Evolutionary conservation across 2,113 vertebrate genomes (phyloP).

Genomic region (Irena cyanogastra): DNA sequence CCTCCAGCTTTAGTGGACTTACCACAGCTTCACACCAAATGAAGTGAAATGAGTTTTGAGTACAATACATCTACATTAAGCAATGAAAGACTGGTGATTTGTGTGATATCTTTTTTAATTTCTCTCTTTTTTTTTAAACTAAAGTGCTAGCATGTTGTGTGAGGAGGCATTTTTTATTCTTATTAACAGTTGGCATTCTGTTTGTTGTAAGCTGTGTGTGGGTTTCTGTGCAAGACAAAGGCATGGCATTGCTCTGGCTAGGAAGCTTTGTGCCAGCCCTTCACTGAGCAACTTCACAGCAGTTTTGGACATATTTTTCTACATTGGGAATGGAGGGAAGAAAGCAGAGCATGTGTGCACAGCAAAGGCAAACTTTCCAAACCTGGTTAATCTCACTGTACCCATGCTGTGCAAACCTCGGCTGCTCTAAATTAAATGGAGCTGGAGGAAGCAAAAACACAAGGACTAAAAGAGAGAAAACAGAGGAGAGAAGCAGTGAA

Average conservation of each 20-base stretch:
- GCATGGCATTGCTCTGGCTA: constrained; percentile 25
- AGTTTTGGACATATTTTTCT: constrained; percentile 20
- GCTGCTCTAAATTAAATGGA: not conserved
- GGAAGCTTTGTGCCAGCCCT: constrained; percentile 16
- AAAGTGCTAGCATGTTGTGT: not conserved
- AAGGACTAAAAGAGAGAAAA: not conserved
- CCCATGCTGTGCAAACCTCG: not conserved
- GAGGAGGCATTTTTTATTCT: not conserved
- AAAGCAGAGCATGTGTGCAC: constrained; percentile 13
- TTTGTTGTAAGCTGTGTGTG: constrained; percentile 26
- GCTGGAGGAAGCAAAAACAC: not conserved
- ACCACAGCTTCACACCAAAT: constrained; percentile 7
- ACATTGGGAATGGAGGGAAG: not conserved
- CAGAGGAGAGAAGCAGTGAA: not conserved
- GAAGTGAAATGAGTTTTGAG: not conserved
- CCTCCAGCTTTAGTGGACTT: constrained; percentile 1
- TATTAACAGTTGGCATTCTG: constrained; percentile 5
- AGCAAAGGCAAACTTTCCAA: constrained; percentile 19
- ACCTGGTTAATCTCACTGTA: not conserved
- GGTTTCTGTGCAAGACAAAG: constrained; percentile 51
- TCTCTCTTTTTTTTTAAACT: not conserved
- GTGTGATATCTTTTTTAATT: not conserved
- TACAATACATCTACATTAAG: constrained; percentile 2
- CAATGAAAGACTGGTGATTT: not conserved
- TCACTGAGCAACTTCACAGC: constrained; percentile 35